Conservation (phyloP, 2,113 vertebrate genomes). For the Cercocebus atys region DNA sequence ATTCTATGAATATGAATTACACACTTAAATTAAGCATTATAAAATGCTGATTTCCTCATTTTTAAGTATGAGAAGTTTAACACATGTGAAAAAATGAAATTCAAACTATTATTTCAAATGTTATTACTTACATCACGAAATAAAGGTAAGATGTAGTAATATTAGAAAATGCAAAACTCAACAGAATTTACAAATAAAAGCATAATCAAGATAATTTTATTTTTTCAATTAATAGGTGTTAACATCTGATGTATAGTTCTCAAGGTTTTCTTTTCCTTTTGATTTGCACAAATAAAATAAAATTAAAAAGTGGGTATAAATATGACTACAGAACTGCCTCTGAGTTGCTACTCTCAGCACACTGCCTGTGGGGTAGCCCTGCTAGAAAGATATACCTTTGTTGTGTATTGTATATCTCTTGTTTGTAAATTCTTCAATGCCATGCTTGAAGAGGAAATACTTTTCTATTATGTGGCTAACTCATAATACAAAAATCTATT, state of each 20-base stretch:
- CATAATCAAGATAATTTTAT: background rate
- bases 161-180: background rate
- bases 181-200: background rate
- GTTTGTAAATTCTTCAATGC: background rate
- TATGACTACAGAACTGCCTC: too few species aligned
- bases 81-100: background rate
- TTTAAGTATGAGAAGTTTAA: background rate
- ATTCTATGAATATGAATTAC: background rate
- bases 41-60: background rate
- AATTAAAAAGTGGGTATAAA: background rate
- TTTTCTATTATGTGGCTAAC: background rate
- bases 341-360: too few species aligned
- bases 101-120: background rate
- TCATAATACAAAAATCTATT: background rate
- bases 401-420: background rate
- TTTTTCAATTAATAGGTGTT: background rate
- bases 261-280: background rate
- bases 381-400: background rate
- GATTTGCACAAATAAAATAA: background rate
- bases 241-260: background rate
- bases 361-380: too few species aligned
- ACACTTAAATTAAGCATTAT: background rate
- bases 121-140: background rate
- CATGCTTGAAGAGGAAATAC: background rate
- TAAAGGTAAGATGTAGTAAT: background rate